Percentiles rank a stretch among this genome's conserved stretches.
Conservation (phyloP, 2,888 invertebrate species). For the Biston betularia region DNA sequence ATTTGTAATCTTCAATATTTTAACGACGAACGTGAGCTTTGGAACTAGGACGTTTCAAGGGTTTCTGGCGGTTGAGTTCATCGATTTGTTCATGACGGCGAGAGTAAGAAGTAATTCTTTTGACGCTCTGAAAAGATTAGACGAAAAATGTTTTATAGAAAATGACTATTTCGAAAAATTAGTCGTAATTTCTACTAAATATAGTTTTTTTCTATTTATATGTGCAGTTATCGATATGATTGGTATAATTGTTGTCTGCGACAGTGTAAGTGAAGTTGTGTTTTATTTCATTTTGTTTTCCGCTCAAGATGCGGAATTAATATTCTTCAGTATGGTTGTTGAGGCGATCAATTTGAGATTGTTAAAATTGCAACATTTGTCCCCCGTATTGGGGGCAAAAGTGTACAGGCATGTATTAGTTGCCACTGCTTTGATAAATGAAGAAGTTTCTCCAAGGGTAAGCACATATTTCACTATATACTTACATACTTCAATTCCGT, state of each 20-base stretch:
- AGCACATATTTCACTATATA: slow-evolving; percentile 33
- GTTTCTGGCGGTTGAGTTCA: slow-evolving; percentile 49
- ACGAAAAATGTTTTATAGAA: slow-evolving; percentile 57
- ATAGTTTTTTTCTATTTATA: slow-evolving; percentile 39
- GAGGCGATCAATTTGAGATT: slow-evolving; percentile 64
- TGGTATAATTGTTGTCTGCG: slow-evolving; percentile 47
- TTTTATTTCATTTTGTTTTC: slow-evolving; percentile 55
- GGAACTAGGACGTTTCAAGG: slow-evolving; percentile 47
- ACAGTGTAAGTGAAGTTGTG: slow-evolving; percentile 42
- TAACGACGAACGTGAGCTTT: slow-evolving; percentile 33
- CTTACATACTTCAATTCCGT: no score
- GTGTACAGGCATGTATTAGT: slow-evolving; percentile 65
- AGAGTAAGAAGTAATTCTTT: slow-evolving; percentile 48
- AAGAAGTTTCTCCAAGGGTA: slow-evolving; percentile 62
- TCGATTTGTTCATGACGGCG: slow-evolving; percentile 47
- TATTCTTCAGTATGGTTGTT: slow-evolving; percentile 60
- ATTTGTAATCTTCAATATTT: slow-evolving; percentile 47
- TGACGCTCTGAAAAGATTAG: slow-evolving; percentile 53
- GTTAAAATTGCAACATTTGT: slow-evolving; percentile 46
- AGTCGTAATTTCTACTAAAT: slow-evolving; percentile 36
- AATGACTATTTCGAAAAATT: slow-evolving; percentile 46
- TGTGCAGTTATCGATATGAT: slow-evolving; percentile 56
- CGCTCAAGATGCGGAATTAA: slow-evolving; percentile 66
- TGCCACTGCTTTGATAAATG: slow-evolving; percentile 59
- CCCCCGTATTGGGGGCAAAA: slow-evolving; percentile 53